A percentile compares a stretch with the other conserved stretches of the same genome.
These are phyloP conservation scores for Temnothorax rugatulus DNA, from an alignment of 2,888 invertebrate genomes.

Conservation along the genomic window DNA sequence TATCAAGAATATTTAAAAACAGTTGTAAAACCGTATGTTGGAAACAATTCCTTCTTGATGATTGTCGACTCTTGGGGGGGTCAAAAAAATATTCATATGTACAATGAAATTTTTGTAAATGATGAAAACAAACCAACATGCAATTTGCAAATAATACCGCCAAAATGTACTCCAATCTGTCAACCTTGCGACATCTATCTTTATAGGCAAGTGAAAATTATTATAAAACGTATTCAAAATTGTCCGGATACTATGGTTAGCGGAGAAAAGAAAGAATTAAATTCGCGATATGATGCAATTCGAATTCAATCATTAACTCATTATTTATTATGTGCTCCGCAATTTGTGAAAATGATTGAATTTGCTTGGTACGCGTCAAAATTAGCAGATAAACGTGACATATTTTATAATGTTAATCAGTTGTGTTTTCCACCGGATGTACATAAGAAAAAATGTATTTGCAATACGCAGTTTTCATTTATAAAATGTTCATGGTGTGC, in stretches of 20 bases:
- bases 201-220: slow-evolving; percentile 24
- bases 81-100: too few species aligned
- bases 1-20: slow-evolving; percentile 60
- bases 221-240: slow-evolving; percentile 28
- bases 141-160: slow-evolving; percentile 35
- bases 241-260: neutral
- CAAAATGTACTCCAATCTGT: neutral
- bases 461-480: too few species aligned
- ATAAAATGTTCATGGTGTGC: too few species aligned
- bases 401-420: too few species aligned
- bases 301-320: neutral
- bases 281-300: slow-evolving; percentile 7
- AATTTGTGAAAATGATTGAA: neutral
- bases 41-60: slow-evolving; percentile 62
- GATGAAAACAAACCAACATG: slow-evolving; percentile 47
- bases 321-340: slow-evolving; percentile 1
- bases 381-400: neutral
- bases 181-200: slow-evolving; percentile 17
- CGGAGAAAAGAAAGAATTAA: neutral
- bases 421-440: too few species aligned
- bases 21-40: slow-evolving; percentile 62
- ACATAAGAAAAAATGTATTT: too few species aligned
- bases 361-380: neutral
- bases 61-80: slow-evolving; percentile 69
- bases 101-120: slow-evolving; percentile 61